Evolutionary conservation across 2,888 invertebrate species (phyloP).

Genomic region (Drosophila atripex): DNA sequence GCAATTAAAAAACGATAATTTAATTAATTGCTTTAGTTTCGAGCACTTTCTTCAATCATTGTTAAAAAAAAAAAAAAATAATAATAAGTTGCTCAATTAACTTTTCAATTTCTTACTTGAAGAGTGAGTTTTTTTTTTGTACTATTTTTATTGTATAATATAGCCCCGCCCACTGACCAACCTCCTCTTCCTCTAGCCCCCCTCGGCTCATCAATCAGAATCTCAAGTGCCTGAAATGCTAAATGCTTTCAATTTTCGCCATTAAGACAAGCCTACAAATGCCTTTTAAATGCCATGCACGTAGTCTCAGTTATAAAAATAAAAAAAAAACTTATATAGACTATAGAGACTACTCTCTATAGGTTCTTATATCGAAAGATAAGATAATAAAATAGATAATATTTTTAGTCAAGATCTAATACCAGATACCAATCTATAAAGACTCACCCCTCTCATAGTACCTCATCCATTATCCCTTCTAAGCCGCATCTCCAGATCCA

Average conservation of each 20-base stretch:
- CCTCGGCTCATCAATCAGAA: slow-evolving; percentile 1
- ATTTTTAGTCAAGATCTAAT: no score
- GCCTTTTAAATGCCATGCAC: slow-evolving; percentile 66
- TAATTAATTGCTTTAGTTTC: slow-evolving; percentile 67
- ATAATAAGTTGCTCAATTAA: slow-evolving; percentile 61
- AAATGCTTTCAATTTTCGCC: slow-evolving; percentile 74
- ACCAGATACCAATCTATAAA: no score
- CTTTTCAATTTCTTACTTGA: slow-evolving; percentile 49
- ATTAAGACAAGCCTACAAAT: slow-evolving; percentile 79
- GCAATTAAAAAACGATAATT: slow-evolving; percentile 62
- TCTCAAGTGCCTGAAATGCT: slow-evolving; percentile 66
- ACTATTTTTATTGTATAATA: slow-evolving; percentile 48
- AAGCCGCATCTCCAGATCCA: neutral
- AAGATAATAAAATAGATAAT: no score
- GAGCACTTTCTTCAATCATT: slow-evolving; percentile 58
- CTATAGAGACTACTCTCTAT: no score
- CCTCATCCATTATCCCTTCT: no score
- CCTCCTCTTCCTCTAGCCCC: no score
- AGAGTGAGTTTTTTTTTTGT: slow-evolving; percentile 1
- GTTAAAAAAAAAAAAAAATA: slow-evolving; percentile 22
- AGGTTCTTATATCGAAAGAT: no score
- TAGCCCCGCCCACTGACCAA: neutral
- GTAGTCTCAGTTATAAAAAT: neutral
- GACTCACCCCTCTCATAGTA: no score
- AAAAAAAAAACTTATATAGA: no score